phyloP scores from a whole-genome alignment of 2,797 vertebrate species.

The Esox masquinongy region DNA sequence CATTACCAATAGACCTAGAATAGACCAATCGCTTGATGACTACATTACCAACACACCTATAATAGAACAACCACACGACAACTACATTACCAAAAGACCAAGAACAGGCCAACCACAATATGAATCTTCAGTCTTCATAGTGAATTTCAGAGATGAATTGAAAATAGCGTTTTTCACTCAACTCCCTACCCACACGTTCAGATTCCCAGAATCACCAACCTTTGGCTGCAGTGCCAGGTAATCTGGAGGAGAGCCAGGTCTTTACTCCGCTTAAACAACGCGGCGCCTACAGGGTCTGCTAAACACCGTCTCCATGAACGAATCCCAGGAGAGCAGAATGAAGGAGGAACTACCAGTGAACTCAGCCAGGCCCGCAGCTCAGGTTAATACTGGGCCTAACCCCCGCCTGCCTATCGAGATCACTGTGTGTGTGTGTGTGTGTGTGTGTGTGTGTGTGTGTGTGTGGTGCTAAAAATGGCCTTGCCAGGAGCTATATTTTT shows the following conservation, averaged over 20 bases:
- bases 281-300: constrained; percentile 73
- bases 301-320: constrained; percentile 74
- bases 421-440: constrained; percentile 30
- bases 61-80: no score
- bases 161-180: not conserved
- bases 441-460: constrained; percentile 1
- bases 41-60: no score
- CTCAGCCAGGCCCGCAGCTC: constrained; percentile 81
- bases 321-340: constrained; percentile 68
- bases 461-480: constrained; percentile 44
- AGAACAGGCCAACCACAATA: no score
- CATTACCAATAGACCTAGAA: no score
- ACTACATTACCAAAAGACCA: no score
- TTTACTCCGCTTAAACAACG: constrained; percentile 75
- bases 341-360: constrained; percentile 51
- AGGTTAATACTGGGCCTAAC: constrained; percentile 74
- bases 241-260: constrained; percentile 74
- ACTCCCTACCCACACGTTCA: constrained; percentile 9
- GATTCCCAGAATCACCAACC: constrained; percentile 27
- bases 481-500: constrained; percentile 79
- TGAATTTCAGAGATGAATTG: not conserved
- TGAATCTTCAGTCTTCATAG: not conserved
- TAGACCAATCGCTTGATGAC: no score
- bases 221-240: constrained; percentile 69
- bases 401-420: constrained; percentile 70